Conservation (phyloP, 2,797 vertebrate species). For the Galago senegalensis region DNA sequence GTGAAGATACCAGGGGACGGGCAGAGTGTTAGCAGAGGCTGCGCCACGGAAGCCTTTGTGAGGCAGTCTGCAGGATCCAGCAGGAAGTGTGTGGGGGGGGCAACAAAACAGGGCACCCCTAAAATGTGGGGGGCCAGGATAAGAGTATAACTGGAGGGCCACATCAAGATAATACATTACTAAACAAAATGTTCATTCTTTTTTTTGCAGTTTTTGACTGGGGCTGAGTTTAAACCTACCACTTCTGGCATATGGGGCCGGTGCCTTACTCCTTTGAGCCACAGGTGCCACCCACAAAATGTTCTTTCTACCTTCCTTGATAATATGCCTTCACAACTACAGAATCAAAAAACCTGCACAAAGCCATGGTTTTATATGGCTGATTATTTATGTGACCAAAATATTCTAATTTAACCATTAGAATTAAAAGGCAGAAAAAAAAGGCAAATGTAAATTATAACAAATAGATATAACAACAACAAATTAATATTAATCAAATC, state of each 20-base stretch:
- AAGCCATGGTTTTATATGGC: conserved; percentile 2
- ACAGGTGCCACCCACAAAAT: neutral
- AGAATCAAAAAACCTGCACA: neutral
- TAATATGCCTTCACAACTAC: neutral
- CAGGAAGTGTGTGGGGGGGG: neutral
- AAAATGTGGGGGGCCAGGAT: neutral
- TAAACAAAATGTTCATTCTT: neutral
- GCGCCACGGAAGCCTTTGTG: neutral
- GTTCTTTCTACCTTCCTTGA: neutral
- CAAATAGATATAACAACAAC: neutral
- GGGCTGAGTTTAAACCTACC: no score
- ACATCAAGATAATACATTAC: neutral
- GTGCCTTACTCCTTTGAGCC: no score
- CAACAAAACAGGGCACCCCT: neutral
- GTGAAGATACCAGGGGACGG: neutral
- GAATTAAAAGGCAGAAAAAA: conserved; percentile 41
- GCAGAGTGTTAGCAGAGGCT: neutral
- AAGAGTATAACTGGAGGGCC: neutral
- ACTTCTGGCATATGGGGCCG: no score
- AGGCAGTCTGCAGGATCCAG: accelerated
- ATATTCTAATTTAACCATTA: conserved; percentile 39
- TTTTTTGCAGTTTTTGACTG: no score
- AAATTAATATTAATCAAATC: conserved; percentile 28
- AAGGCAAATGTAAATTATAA: conserved; percentile 17
- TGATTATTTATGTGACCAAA: conserved; percentile 44